Percentiles rank a stretch among this genome's conserved stretches.
Conservation (phyloP, 2,797 vertebrate species). For the Xerus rutilus region DNA sequence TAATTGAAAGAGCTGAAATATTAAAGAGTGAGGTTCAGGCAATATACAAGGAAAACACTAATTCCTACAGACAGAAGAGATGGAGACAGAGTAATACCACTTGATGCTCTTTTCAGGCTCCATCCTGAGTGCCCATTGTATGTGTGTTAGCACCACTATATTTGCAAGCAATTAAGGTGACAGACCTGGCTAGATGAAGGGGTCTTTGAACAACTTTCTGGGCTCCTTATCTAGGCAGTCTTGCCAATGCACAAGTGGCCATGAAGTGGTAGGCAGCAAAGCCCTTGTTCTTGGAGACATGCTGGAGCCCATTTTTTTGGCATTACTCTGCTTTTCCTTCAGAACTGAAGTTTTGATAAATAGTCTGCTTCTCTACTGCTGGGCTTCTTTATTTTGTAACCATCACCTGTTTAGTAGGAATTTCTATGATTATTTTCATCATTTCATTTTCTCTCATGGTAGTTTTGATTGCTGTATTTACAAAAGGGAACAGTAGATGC, state of each 20-base stretch:
- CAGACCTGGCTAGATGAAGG: neutral
- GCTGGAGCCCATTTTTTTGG: neutral
- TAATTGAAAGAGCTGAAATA: neutral
- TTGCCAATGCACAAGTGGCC: neutral
- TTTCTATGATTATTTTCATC: neutral
- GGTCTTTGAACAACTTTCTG: constrained; percentile 44
- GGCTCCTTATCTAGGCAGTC: neutral
- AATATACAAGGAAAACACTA: neutral
- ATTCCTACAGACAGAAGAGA: neutral
- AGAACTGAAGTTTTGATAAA: neutral
- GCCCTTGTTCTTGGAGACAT: neutral
- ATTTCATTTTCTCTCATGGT: constrained; percentile 13
- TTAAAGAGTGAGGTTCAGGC: neutral
- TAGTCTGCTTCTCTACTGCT: constrained; percentile 4
- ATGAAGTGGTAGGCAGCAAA: neutral
- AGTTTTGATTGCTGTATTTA: constrained; percentile 6
- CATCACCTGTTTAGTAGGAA: neutral
- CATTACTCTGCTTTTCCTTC: constrained; percentile 16
- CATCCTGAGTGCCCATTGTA: constrained; percentile 21
- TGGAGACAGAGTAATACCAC: neutral
- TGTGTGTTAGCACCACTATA: neutral
- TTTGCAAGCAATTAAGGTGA: constrained; percentile 38
- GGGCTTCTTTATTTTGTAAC: neutral
- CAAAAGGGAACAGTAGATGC: neutral
- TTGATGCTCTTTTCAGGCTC: constrained; percentile 25